A percentile compares a stretch with the other conserved stretches of the same genome.
Evolutionary conservation across 1,140 invertebrate species (phyloP).

Genomic region (Penaeus japonicus): DNA sequence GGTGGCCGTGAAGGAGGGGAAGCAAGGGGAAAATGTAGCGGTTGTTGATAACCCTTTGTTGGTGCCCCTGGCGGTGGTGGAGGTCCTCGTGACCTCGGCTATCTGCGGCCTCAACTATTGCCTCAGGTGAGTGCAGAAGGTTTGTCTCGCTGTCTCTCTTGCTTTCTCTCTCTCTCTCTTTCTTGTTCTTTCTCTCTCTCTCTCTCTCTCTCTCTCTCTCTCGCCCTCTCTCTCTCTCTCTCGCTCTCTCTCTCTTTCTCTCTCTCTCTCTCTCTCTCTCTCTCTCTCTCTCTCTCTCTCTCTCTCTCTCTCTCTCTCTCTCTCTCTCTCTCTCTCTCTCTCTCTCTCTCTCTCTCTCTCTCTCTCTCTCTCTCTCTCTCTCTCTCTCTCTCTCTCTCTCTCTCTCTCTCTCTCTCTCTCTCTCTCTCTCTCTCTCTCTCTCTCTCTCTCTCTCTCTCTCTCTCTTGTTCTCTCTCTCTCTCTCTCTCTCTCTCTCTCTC

Average conservation of each 20-base stretch:
- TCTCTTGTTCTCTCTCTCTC: not conserved
- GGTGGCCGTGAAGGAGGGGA: not conserved
- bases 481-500: not conserved
- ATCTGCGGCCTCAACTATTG: constrained; percentile 43
- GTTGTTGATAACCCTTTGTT: constrained; percentile 2
- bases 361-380: not conserved
- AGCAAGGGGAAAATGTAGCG: not conserved
- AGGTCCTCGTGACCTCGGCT: not conserved
- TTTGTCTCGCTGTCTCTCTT: no score
- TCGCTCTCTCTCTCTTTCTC: no score
- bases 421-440: not conserved
- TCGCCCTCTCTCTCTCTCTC: no score
- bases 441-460: not conserved
- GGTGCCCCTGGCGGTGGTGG: not conserved
- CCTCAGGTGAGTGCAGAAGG: not conserved
- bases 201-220: no score
- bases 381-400: not conserved
- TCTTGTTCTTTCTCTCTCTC: no score
- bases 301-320: not conserved
- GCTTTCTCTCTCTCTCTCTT: no score
- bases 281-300: no score
- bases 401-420: not conserved
- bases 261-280: no score
- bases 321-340: not conserved
- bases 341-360: not conserved